Base-by-base conservation (phyloP, 2,113 vertebrate species). In the Planiliza haematocheilus region DNA sequence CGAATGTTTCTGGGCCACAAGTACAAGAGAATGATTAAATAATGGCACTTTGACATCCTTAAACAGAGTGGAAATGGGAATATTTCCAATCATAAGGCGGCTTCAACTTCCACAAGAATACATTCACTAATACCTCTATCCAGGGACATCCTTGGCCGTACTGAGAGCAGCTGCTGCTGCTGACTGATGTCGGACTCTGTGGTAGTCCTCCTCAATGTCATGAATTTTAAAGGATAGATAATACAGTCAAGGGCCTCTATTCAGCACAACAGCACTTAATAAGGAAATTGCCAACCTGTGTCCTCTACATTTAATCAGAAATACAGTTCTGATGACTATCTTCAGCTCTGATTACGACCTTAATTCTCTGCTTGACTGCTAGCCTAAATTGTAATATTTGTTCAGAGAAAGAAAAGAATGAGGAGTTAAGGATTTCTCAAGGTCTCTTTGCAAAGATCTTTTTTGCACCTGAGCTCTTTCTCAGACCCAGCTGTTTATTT, bases 211-310 rank as follows among this genome's bases (percentile, higher is more conserved):
- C 41, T 88, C 79, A 88, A 87, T 90, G 86, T 86, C 81, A 89
- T 83, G 87, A 72, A 84, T 90, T 89, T 91, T 76, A 91, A 88
- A 91, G 79, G 86, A 86, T 69, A 71, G 85, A 91, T 91, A 86
- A 92, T 92, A 90, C 91, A 88, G 56, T 82, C 73, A 41, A 49
- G 83, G 77, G 78, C 55, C 81, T 88, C 92, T 86, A 89, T 82
- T 91, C 86, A 85, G 87, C 90, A 90, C 83, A 92, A 88, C 80
- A 83, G 59, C 75, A 69, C 85, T 85, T 83, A 77, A 88, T 90
- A 90, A 78, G 71, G 36, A 86, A 89, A 89, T 79, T 72, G 82
- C 65, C 68, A 74, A 81, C 70, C 76, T 83, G 61, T 83, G 72
- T 76, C 76, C 74, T 83, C 69, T 71, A 51, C 80, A 52, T 88